Base-by-base conservation (phyloP, 2,888 invertebrate genomes). In the Ectemnius lituratus region DNA sequence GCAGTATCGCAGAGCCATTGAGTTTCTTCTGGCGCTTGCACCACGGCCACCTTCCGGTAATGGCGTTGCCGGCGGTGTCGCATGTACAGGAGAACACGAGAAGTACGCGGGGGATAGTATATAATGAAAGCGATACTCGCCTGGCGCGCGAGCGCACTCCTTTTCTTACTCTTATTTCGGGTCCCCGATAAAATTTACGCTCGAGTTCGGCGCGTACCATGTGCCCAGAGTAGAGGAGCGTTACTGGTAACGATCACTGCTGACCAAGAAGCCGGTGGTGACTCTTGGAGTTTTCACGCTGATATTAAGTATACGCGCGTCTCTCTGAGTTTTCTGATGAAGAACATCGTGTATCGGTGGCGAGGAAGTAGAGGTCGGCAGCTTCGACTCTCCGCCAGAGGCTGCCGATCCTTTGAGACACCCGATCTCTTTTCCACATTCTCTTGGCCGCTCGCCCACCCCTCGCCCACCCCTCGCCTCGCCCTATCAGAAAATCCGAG, bases 1-100 rank as follows among this genome's bases (percentile, higher is more conserved):
- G 69, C 79, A 79, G 78, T 79, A 73, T 80, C 75, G 77, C 65
- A 59, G 74, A 73, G 77, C 65, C 75, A 70, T 82, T 78, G 80
- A 67, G 75, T 74, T 74, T 76, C 76, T 79, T 68, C 73, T 69
- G 71, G 78, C 73, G 75, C 67, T 80, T 67, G 71, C 67, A 73
- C 73, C 67, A 73, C 73, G 45, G 70, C 62, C 67, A 72, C 68
- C 80, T 81, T 78, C 78, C 78, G 80, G 76, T 76, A 81, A 81
- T 80, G 80, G 78, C 78, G 75, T 78, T 67, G 70, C 72, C 76
- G 67, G 63, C 62, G 79, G 75, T 79, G 79, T 79, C 79, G 75
- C 74, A 58, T 79, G 72, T 73, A 75, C 74, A 63, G 78, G 72
- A 75, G 75, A 71, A 52, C 52, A 73, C 75, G 79, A 79, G 78